Percentiles rank a stretch among this genome's conserved stretches.
These are phyloP conservation scores for Zhengitettix transpicula DNA, from an alignment of 2,888 invertebrate genomes.

Conservation along the genomic window DNA sequence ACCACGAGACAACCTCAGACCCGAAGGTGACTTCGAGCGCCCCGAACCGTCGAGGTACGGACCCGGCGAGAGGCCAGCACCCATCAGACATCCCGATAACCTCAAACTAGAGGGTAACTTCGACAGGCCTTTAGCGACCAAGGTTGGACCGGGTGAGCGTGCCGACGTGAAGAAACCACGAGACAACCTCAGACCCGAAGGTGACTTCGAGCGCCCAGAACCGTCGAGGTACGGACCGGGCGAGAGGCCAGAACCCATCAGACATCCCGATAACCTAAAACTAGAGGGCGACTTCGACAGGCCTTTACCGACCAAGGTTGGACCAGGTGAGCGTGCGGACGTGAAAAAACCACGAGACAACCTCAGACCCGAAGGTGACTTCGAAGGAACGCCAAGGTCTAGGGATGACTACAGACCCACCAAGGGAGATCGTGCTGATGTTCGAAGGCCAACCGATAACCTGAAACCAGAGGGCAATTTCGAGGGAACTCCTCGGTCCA, in stretches of 20 bases:
- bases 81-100: slow-evolving; percentile 24
- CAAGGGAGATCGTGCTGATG: slow-evolving; percentile 21
- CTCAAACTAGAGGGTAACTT: slow-evolving; percentile 28
- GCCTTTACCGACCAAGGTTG: slow-evolving; percentile 22
- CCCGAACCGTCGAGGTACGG: slow-evolving; percentile 10
- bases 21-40: slow-evolving; percentile 34
- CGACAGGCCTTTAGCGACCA: slow-evolving; percentile 27
- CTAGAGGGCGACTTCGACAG: slow-evolving; percentile 31
- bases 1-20: slow-evolving; percentile 29
- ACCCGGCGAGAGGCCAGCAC: slow-evolving; percentile 26
- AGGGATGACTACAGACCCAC: slow-evolving; percentile 18
- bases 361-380: slow-evolving; percentile 22
- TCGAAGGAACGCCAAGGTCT: too few relatives aligned
- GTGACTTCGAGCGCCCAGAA: background rate
- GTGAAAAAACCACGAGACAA: slow-evolving; percentile 19
- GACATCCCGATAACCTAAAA: slow-evolving; percentile 24
- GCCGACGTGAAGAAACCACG: slow-evolving; percentile 28
- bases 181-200: slow-evolving; percentile 22
- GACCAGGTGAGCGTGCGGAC: slow-evolving; percentile 31
- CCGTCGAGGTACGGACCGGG: slow-evolving; percentile 20
- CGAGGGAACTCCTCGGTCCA: slow-evolving; percentile 26
- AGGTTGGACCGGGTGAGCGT: slow-evolving; percentile 25
- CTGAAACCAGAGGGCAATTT: slow-evolving; percentile 13
- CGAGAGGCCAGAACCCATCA: slow-evolving; percentile 23
- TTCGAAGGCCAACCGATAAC: slow-evolving; percentile 15